A percentile compares a stretch with the other conserved stretches of the same genome.
These are phyloP conservation scores for Pygocentrus nattereri DNA, from an alignment of 2,797 vertebrate genomes.

Conservation along the genomic window DNA sequence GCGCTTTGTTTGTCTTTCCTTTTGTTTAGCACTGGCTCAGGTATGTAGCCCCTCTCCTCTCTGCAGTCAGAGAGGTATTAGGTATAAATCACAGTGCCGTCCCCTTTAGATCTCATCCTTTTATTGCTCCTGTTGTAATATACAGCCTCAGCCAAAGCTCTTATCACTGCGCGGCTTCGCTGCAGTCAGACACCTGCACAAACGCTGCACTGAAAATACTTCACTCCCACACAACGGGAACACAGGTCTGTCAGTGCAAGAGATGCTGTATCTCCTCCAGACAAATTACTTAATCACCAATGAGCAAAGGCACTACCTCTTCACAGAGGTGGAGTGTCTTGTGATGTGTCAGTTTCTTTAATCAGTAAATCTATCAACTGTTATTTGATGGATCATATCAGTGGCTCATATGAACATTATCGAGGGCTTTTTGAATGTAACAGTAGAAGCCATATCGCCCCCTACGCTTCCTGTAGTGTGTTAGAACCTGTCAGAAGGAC, in stretches of 20 bases:
- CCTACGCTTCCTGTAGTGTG: too few relatives aligned
- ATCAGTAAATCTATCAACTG: neutral
- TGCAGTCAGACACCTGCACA: conserved; percentile 31
- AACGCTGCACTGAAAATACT: conserved; percentile 16
- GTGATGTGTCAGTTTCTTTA: neutral
- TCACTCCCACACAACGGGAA: conserved; percentile 20
- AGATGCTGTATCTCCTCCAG: neutral
- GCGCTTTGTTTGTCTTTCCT: too few relatives aligned
- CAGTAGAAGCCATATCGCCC: too few relatives aligned
- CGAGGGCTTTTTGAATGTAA: too few relatives aligned
- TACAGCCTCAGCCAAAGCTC: neutral
- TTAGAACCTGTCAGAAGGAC: too few relatives aligned
- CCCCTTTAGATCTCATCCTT: neutral
- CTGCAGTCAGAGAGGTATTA: neutral
- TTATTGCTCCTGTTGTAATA: neutral
- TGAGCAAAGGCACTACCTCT: neutral
- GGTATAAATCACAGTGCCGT: neutral
- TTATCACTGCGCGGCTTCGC: conserved; percentile 20
- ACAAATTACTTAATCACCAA: neutral
- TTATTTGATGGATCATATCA: neutral
- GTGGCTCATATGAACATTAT: too few relatives aligned
- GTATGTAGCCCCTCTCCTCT: neutral
- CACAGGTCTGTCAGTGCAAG: neutral
- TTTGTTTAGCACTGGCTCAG: neutral
- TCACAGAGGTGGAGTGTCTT: neutral